These are phyloP conservation scores for Pyrrhosoma nymphula DNA, from an alignment of 2,888 invertebrate species.

Conservation along the genomic window DNA sequence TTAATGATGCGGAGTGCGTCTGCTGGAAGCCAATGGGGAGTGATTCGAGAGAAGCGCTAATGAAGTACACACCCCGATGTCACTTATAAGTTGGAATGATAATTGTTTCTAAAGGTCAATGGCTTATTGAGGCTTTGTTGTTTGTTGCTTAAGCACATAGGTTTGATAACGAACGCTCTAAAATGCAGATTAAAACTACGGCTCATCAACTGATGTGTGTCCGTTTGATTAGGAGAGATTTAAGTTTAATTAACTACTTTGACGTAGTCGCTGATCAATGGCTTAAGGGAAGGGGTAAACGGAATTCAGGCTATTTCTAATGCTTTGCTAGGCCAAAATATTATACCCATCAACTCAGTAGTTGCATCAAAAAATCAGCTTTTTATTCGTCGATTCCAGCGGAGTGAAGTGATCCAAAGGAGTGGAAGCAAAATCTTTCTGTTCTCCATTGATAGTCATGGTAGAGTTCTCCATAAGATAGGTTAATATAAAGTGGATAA, in stretches of 20 bases:
- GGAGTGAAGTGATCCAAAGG: too few species aligned
- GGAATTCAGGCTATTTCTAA: too few species aligned
- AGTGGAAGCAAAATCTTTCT: too few species aligned
- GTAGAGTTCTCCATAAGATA: too few species aligned
- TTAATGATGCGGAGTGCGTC: not conserved
- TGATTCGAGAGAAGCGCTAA: not conserved
- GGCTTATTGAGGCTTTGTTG: not conserved
- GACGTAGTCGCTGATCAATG: too few species aligned
- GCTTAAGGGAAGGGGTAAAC: too few species aligned
- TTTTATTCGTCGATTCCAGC: too few species aligned
- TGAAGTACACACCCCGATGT: not conserved
- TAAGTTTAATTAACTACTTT: not conserved
- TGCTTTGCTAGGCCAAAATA: too few species aligned
- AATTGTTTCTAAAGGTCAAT: not conserved
- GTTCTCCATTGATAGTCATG: too few species aligned
- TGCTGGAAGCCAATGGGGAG: not conserved
- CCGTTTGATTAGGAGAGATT: not conserved
- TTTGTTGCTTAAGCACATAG: not conserved
- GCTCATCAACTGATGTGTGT: not conserved
- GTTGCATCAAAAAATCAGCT: too few species aligned
- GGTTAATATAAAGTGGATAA: too few species aligned
- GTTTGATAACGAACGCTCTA: not conserved
- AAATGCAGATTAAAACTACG: not conserved
- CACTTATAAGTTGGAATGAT: not conserved
- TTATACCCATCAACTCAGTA: not conserved